Percentiles rank a stretch among this genome's conserved stretches.
Evolutionary conservation across 2,113 vertebrate genomes (phyloP).

Genomic region (Cettia cetti): DNA sequence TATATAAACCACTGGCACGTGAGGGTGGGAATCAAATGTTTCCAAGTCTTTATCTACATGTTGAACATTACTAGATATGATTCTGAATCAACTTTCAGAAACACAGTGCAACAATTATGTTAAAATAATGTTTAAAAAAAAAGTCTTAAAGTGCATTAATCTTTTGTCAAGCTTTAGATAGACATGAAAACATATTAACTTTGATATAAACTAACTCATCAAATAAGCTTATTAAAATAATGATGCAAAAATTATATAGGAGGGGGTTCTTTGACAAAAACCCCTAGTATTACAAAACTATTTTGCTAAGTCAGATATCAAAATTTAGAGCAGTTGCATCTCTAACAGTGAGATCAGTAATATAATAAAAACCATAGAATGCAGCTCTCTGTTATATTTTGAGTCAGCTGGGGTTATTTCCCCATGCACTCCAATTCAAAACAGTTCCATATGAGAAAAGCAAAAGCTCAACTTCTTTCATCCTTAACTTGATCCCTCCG

Average conservation of each 20-base stretch:
- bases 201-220: background rate
- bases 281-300: background rate
- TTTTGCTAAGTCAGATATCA: background rate
- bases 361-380: background rate
- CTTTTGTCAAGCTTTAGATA: background rate
- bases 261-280: background rate
- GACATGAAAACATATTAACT: background rate
- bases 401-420: background rate
- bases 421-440: background rate
- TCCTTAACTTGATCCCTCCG: background rate
- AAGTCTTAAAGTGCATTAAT: background rate
- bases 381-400: background rate
- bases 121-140: background rate
- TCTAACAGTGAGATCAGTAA: background rate
- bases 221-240: background rate
- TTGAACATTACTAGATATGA: background rate
- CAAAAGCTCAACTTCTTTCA: background rate
- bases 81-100: background rate
- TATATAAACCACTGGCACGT: background rate
- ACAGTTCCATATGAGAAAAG: background rate
- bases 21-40: background rate
- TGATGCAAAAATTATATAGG: background rate
- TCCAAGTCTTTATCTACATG: background rate
- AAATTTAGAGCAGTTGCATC: background rate
- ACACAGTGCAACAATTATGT: background rate